Evolutionary conservation across 2,113 vertebrate species (phyloP), one percentile per base, ranked within the genome.

Genomic region (Forbesichthys papilliferus): DNA sequence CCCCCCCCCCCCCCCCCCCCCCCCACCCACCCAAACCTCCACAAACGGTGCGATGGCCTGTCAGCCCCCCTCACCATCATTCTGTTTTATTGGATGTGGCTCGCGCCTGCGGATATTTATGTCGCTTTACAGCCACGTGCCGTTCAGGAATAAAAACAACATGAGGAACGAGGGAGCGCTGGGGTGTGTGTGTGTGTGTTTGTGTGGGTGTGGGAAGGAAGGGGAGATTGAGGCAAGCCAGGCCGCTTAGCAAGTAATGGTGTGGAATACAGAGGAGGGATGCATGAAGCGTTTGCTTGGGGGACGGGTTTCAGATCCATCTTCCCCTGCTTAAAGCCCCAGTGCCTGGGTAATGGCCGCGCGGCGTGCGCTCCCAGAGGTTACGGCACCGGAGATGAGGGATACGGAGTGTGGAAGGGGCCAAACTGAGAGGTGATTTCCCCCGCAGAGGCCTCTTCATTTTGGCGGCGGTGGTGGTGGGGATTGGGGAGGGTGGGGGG

Each of bases 41-140:
- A 74, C 1, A 84, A 89, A 84, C 77, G 79, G 77, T 83, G 82
- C 71, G 89, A 88, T 86, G 67, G 77, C 63, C 85, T 87, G 88
- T 87, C 91, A 88, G 84, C 69, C 65, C 72, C 71, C 75, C 73
- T 89, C 88, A 88, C 20, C 85, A 83, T 89, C 84, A 69, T 72
- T 83, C 78, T 84, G 55, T 73, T 90, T 90, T 89, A 88, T 86
- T 88, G 84, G 81, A 82, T 76, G 82, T 79, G 70, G 81, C 88
- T 78, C 80, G 75, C 16, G 78, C 89, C 88, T 88, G 68, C 63
- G 70, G 87, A 86, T 91, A 90, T 90, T 91, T 91, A 84, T 89
- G 89, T 91, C 74, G 75, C 75, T 86, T 84, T 84, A 81, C 79
- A 74, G 81, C 85, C 77, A 34, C 66, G 67, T 78, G 65, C 73